phyloP scores from a whole-genome alignment of 2,888 invertebrate species.

The Mythimna vitellina region DNA sequence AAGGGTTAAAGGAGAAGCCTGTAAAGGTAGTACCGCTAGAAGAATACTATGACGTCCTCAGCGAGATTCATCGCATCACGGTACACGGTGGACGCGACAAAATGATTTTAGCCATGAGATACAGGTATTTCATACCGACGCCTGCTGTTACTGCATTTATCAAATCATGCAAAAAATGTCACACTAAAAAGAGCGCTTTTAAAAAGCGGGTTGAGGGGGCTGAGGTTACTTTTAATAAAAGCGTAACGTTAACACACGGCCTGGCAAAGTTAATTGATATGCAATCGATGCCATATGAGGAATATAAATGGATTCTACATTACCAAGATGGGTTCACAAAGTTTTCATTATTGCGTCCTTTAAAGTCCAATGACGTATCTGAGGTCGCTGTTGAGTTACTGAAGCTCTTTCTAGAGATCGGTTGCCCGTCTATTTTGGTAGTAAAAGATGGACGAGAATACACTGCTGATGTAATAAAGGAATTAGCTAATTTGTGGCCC shows the following conservation, averaged over 20 bases:
- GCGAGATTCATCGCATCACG: conserved; percentile 33
- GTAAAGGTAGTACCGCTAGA: conserved; percentile 44
- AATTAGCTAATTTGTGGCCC: conserved; percentile 34
- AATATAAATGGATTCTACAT: conserved; percentile 39
- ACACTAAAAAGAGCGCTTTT: not conserved
- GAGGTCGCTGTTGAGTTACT: conserved; percentile 34
- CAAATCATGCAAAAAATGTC: conserved; percentile 32
- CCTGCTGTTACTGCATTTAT: conserved; percentile 32
- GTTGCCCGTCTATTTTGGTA: conserved; percentile 31
- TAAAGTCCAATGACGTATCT: conserved; percentile 10
- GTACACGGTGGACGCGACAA: conserved; percentile 54
- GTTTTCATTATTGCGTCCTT: conserved; percentile 41
- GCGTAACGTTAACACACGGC: conserved; percentile 7
- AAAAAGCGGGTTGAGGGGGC: not conserved
- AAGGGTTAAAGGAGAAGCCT: conserved; percentile 4
- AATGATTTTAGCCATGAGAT: conserved; percentile 29
- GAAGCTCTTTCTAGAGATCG: conserved; percentile 44
- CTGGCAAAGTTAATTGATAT: conserved; percentile 22
- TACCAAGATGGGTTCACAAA: conserved; percentile 36
- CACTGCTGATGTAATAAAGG: conserved; percentile 29
- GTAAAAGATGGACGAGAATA: conserved; percentile 13
- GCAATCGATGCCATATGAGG: conserved; percentile 19
- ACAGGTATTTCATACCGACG: conserved; percentile 34
- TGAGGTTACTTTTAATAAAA: not conserved
- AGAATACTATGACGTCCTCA: conserved; percentile 51